These are phyloP conservation scores for Danio rerio DNA, from an alignment of 2,113 vertebrate genomes.

Conservation along the genomic window GRCz12tu NC_133192.1:54701001-54701500, in stretches of 20 bases:
- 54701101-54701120: background rate
- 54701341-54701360: background rate
- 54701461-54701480: too few species aligned
- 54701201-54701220: background rate
- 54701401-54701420: too few species aligned
- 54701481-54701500: too few species aligned
- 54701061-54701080: background rate
- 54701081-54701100: background rate
- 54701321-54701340: too few species aligned
- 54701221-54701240: background rate
- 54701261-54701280: background rate
- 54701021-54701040: too few species aligned
- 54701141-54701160: background rate
- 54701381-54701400: constrained; percentile 9
- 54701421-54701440: too few species aligned
- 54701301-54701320: too few species aligned
- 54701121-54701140: background rate
- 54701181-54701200: background rate
- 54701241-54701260: too few species aligned
- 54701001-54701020: too few species aligned
- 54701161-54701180: too few species aligned
- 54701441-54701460: too few species aligned
- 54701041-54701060: background rate
- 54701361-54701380: constrained; percentile 11
- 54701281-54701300: background rate